Percentiles rank a stretch among this genome's conserved stretches.
These are phyloP conservation scores for Enteromius anoplus DNA, from an alignment of 2,797 vertebrate genomes.

Conservation along the genomic window DNA sequence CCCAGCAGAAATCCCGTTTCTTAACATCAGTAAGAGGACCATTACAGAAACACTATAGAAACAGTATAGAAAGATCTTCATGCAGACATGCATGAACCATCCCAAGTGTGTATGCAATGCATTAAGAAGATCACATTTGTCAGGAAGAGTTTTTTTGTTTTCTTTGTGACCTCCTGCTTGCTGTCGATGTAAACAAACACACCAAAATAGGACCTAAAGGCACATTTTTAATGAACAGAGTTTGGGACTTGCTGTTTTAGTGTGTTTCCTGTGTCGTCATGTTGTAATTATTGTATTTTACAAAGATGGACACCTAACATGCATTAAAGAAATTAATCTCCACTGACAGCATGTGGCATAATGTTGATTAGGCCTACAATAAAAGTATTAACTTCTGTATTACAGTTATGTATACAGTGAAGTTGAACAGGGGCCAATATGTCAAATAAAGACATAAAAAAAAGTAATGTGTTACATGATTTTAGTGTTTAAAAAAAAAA, in stretches of 20 bases:
- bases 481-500: background rate
- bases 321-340: background rate
- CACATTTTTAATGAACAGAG: background rate
- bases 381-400: background rate
- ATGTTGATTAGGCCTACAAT: background rate
- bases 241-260: background rate
- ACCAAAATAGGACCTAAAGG: background rate
- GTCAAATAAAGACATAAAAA: background rate
- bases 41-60: conserved; percentile 44
- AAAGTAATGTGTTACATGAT: background rate
- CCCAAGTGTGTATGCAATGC: background rate
- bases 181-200: background rate
- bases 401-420: background rate
- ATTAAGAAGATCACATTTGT: conserved; percentile 22
- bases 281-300: background rate
- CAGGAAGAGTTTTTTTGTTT: conserved; percentile 1
- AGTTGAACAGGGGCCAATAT: background rate
- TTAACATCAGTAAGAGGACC: conserved; percentile 42
- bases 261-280: background rate
- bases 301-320: background rate
- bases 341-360: background rate
- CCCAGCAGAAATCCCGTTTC: conserved; percentile 52
- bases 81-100: conserved; percentile 28
- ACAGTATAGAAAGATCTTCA: conserved; percentile 19
- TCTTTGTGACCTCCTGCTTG: background rate